phyloP scores from a whole-genome alignment of 2,888 invertebrate genomes.

The Philhelius pedissequus region DNA sequence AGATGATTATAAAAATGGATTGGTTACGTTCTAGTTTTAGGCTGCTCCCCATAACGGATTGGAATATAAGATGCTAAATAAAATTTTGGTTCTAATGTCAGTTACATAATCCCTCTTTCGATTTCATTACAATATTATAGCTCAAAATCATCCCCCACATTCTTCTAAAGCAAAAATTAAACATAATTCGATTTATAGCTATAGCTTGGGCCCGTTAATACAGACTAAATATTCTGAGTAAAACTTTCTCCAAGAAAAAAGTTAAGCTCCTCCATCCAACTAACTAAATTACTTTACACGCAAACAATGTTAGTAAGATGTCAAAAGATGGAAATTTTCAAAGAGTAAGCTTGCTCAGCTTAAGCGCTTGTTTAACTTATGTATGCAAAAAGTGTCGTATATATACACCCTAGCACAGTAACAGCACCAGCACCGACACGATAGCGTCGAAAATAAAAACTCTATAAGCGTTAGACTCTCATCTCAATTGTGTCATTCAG shows the following conservation, averaged over 20 bases:
- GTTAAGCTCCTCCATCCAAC: not conserved
- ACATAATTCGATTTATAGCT: no score
- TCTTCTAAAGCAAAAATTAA: no score
- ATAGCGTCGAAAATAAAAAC: not conserved
- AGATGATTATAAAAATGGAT: no score
- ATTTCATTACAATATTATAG: no score
- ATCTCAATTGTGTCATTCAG: constrained; percentile 2
- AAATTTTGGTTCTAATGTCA: no score
- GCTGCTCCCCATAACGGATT: no score
- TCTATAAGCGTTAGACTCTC: not conserved
- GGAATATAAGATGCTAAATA: no score
- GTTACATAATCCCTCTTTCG: no score
- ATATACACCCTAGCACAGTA: not conserved
- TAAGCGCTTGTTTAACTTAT: not conserved
- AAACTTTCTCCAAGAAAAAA: not conserved
- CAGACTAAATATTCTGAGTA: no score
- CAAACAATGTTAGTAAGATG: not conserved
- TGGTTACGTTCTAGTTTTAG: no score
- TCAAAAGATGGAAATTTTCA: constrained; percentile 2
- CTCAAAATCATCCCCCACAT: no score
- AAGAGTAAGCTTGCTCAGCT: constrained; percentile 1
- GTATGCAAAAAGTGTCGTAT: not conserved
- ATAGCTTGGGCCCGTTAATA: no score
- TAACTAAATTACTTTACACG: not conserved
- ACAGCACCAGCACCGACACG: not conserved